Conservation (phyloP, 30 jellyfish, hydroid and myxozoan genomes). For the Cassiopea andromeda region DNA sequence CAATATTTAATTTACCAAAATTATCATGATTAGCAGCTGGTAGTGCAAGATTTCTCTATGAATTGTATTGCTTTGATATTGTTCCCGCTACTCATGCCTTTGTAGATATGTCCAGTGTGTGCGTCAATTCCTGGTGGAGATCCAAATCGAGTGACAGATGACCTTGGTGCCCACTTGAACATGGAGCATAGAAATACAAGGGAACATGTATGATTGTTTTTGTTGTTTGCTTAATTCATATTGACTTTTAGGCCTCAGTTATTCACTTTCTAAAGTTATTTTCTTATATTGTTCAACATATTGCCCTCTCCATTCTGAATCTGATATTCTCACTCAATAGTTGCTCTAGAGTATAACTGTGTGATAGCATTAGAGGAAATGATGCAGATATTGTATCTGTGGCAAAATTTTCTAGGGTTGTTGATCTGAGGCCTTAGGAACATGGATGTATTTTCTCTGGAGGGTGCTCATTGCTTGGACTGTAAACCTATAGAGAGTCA, state of each 20-base stretch:
- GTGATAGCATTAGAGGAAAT: too few relatives aligned
- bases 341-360: too few relatives aligned
- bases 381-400: too few relatives aligned
- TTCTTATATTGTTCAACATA: not conserved
- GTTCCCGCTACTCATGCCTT: not conserved
- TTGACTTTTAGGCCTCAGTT: not conserved
- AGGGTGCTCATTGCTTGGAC: too few relatives aligned
- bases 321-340: not conserved
- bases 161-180: conserved; percentile 86
- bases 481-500: too few relatives aligned
- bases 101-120: conserved; percentile 97
- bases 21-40: too few relatives aligned
- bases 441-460: too few relatives aligned
- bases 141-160: conserved; percentile 97
- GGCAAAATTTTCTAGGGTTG: too few relatives aligned
- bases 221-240: not conserved
- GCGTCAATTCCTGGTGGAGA: conserved; percentile 99
- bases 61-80: too few relatives aligned
- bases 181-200: conserved; percentile 89
- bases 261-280: not conserved
- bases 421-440: too few relatives aligned
- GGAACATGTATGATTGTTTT: conserved; percentile 53
- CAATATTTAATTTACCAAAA: too few relatives aligned
- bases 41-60: too few relatives aligned
- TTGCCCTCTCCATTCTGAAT: not conserved